Base-by-base conservation (phyloP, 2,888 invertebrate genomes). In the Rhimphoctona megacephalus region DNA sequence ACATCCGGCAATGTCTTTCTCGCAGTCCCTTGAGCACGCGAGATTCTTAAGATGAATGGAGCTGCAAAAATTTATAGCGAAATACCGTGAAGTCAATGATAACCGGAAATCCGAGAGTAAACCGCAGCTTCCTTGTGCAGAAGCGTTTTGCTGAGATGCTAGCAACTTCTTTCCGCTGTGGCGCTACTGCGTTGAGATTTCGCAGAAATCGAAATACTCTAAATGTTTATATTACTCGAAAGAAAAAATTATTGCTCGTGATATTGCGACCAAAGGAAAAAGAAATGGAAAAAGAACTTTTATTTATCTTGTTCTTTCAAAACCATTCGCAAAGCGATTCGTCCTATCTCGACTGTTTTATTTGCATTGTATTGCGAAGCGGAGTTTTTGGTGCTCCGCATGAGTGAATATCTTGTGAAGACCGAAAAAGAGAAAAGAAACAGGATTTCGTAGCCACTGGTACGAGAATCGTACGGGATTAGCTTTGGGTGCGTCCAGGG, bases 401-500 rank as follows among this genome's bases (percentile, higher is more conserved):
- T 73, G 67, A 81, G 81, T 73, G 81, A 72, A 57, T 66, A 43
- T 22, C 36, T 83, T 52, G 81, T 30, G 57, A 36, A 6, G 67
- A 46, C 82, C 66, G 78, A 83, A 78, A 88, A 77, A 88, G 88
- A 89, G 33, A 88, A 83, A 70, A 81, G 82, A 30, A 61, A 66
- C 87, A 87, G 91, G 90, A 91, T 91, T 91, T 79, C 46, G 17
- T 36, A 54, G 64, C 39, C 66, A 39, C 46, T 61, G 49, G 57
- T 30, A 61, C 43, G 52, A 43, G 19, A 61, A 72, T 81, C 72
- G 36, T 39, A 39, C 49, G 87, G 92, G 92, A 93, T 93, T 93
- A 93, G 89, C 77, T 81, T 85, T 83, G 88, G 89, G 49, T 49
- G 73, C 90, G 91, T 90, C 89, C 89, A 89, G 89, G 91, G 91